phyloP scores from a whole-genome alignment of 2,797 vertebrate genomes.

The Amphiprion clarkii region DNA sequence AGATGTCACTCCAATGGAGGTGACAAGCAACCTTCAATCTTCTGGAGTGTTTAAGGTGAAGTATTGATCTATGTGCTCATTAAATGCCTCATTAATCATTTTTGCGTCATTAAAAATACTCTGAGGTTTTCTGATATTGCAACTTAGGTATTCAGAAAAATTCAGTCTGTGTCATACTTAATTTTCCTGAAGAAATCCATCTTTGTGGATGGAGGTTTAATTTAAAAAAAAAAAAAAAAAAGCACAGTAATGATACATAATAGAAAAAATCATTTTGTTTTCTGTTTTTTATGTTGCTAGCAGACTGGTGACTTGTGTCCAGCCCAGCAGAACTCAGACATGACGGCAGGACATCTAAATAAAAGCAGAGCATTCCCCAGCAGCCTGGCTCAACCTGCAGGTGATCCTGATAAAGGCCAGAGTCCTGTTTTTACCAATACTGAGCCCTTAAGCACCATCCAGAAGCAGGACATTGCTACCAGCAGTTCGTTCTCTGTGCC shows the following conservation, averaged over 20 bases:
- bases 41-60: conserved; percentile 89
- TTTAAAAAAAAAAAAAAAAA: neutral
- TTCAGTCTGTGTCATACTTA: neutral
- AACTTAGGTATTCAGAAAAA: neutral
- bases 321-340: conserved; percentile 88
- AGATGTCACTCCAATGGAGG: conserved; percentile 96
- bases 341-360: conserved; percentile 83
- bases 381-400: conserved; percentile 86
- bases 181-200: neutral
- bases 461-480: conserved; percentile 92
- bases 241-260: neutral
- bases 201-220: neutral
- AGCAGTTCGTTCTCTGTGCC: conserved; percentile 88
- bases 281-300: conserved; percentile 45
- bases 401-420: conserved; percentile 89
- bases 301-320: conserved; percentile 88
- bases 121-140: neutral
- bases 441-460: conserved; percentile 90
- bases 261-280: conserved; percentile 19
- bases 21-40: conserved; percentile 90
- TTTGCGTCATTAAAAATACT: neutral
- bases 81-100: neutral
- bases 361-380: conserved; percentile 86
- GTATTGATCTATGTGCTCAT: conserved; percentile 3
- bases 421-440: conserved; percentile 86